A percentile compares a stretch with the other conserved stretches of the same genome.
phyloP scores from a whole-genome alignment of 1,140 invertebrate genomes.

The Laupala kohalensis region DNA sequence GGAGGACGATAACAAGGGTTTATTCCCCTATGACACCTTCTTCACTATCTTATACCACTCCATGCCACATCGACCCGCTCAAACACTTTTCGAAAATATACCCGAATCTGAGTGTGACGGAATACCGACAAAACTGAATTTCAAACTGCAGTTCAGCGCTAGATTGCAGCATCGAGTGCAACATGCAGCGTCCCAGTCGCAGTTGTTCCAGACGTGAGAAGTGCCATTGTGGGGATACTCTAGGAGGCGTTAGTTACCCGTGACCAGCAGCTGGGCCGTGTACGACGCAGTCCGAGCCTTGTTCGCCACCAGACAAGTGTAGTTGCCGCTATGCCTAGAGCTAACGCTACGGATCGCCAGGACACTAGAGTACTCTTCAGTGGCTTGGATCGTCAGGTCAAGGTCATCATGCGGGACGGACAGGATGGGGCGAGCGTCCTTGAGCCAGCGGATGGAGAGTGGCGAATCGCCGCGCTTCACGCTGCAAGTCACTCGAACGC shows the following conservation, averaged over 20 bases:
- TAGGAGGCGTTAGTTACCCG: neutral
- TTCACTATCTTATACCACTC: neutral
- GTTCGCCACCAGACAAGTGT: slow-evolving; percentile 30
- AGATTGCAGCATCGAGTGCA: neutral
- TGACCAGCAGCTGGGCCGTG: slow-evolving; percentile 22
- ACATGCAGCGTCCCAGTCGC: neutral
- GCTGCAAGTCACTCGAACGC: slow-evolving; percentile 24
- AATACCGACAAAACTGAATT: neutral
- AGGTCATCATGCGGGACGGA: slow-evolving; percentile 19
- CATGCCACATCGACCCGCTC: neutral
- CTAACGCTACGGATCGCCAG: slow-evolving; percentile 25
- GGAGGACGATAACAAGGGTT: neutral
- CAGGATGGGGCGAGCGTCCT: slow-evolving; percentile 23
- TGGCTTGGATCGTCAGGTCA: slow-evolving; percentile 27
- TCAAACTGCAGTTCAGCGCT: neutral
- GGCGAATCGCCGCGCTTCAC: slow-evolving; percentile 29
- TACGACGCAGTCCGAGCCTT: slow-evolving; percentile 20
- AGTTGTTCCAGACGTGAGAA: neutral
- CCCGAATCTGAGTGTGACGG: neutral
- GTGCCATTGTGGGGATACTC: neutral
- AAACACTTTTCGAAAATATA: neutral
- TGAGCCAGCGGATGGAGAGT: slow-evolving; percentile 31
- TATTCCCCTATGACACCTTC: neutral
- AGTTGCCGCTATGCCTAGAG: slow-evolving; percentile 29
- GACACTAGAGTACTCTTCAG: slow-evolving; percentile 23